Percentiles rank a stretch among this genome's conserved stretches.
Conservation (phyloP, 2,888 invertebrate species). For the Rhynchonema sp. region DNA sequence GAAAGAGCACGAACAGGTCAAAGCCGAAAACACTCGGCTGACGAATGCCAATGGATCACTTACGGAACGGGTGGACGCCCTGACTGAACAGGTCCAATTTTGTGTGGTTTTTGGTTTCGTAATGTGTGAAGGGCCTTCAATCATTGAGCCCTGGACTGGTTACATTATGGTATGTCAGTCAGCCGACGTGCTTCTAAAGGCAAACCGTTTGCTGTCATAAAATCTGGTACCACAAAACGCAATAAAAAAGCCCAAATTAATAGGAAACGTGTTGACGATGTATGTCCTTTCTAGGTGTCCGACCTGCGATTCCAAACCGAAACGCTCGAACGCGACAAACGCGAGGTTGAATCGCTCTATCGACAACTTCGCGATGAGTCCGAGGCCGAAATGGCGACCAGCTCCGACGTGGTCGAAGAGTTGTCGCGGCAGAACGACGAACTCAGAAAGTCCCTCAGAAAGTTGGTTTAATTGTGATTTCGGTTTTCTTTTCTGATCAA, state of each 20-base stretch:
- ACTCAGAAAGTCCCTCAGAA: neutral
- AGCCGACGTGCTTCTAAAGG: no score
- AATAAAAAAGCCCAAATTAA: no score
- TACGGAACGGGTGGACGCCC: neutral
- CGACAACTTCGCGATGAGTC: constrained; percentile 11
- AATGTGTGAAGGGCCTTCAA: no score
- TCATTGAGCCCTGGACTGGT: no score
- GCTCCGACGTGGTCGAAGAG: constrained; percentile 21
- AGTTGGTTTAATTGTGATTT: no score
- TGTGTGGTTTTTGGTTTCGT: no score
- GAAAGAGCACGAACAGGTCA: neutral
- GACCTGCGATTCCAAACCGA: neutral
- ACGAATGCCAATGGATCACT: neutral
- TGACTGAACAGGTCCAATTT: neutral
- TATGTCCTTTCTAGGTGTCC: no score
- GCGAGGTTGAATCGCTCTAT: neutral
- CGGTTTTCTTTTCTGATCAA: no score
- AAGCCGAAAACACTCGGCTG: neutral
- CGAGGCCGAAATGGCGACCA: constrained; percentile 19
- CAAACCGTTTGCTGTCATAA: no score
- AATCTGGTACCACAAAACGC: no score
- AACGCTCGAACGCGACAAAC: neutral
- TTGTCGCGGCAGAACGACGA: constrained; percentile 14
- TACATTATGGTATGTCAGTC: no score
- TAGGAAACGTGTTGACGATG: no score